Conservation (phyloP, 2,797 vertebrate species). For the Lepus oiostolus region DNA sequence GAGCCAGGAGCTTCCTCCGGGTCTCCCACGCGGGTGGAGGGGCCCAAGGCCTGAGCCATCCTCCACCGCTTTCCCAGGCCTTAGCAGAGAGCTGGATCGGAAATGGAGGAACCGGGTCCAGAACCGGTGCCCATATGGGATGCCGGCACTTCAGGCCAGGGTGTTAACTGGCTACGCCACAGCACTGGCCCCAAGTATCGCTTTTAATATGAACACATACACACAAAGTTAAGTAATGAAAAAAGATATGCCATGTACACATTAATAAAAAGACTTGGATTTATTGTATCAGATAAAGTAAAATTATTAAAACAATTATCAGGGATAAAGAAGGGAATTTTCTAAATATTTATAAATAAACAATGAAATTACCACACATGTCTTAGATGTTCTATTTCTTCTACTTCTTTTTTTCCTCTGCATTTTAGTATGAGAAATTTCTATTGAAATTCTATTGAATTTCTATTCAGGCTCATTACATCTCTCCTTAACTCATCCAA, state of each 20-base stretch:
- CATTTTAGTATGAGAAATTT: slow-evolving; percentile 31
- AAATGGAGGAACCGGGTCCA: too few relatives aligned
- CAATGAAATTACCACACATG: background rate
- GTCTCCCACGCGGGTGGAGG: too few relatives aligned
- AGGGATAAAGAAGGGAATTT: background rate
- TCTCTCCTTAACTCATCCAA: background rate
- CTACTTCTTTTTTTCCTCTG: background rate
- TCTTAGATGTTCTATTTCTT: background rate
- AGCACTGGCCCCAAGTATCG: too few relatives aligned
- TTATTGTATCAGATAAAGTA: background rate
- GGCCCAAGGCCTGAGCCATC: too few relatives aligned
- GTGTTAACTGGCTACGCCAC: too few relatives aligned
- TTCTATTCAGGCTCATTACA: background rate
- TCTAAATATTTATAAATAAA: background rate
- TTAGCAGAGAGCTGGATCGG: too few relatives aligned
- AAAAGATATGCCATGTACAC: background rate
- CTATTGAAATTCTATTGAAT: background rate
- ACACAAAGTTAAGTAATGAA: background rate
- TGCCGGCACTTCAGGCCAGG: too few relatives aligned
- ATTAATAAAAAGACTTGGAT: background rate
- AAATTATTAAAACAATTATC: background rate
- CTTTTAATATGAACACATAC: background rate
- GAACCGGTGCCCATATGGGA: too few relatives aligned
- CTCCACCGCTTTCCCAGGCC: too few relatives aligned
- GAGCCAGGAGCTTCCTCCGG: too few relatives aligned